Evolutionary conservation across 92 coral and sea anemone genomes (phyloP), one percentile per base, ranked within the genome.

Genomic region (Zoanthus gigantus): DNA sequence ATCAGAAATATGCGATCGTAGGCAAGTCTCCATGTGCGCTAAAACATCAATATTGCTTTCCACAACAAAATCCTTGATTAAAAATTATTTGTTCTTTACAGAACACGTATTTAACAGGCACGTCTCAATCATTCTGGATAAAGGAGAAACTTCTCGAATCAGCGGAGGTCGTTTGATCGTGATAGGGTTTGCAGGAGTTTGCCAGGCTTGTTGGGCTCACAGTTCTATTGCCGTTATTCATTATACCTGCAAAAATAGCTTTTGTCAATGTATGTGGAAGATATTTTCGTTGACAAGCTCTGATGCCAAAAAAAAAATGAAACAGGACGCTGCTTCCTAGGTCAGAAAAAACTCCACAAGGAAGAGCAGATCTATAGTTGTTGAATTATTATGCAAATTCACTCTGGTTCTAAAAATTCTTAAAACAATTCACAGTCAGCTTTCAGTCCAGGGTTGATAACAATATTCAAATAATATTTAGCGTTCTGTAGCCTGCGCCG

Each of bases 191-290:
- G 68, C 83, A 77, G 12, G 23, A 77, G 37, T 63, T 77, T 77
- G 83, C 83, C 66, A 78, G 83, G 42, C 83, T 78, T 78, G 83
- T 78, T 78, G 83, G 16, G 53, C 83, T 53, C 68, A 65, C 83
- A 14, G 11, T 18, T 52, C 82, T 76, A 56, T 75, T 75, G 82
- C 23, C 52, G 71, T 78, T 78, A 78, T 50, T 29, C 31, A 28
- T 53, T 78, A 78, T 52, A 65, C 42, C 8, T 78, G 53, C 71
- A 78, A 30, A 78, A 50, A 78, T 53, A 14, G 4, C 23, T 23
- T 23, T 23, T 23, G 23, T 23, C 23, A 23, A 23, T 23, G 23
- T 37, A 1, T 4, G 42, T 37, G 42, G 42, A 2, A 37, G 42
- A 37, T 2, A 2, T 2, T 37, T 37, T 37, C 2, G 42, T 1